Evolutionary conservation across 2,113 vertebrate species (phyloP), one percentile per base, ranked within the genome.

Genomic region (Empidonax traillii): DNA sequence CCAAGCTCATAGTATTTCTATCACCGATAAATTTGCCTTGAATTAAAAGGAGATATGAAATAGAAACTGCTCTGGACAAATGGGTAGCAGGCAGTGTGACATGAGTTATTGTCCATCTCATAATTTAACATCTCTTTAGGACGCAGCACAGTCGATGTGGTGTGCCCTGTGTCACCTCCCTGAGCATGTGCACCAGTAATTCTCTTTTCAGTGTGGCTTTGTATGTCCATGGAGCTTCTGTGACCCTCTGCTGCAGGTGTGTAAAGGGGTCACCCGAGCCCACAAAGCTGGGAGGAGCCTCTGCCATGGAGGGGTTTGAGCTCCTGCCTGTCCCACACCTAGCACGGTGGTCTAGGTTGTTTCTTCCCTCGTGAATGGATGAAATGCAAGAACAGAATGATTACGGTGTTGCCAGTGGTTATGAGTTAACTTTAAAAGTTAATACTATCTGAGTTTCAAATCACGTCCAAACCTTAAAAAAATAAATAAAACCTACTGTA

Each of bases 51-150:
- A 89, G 74, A 41, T 76, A 87, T 49, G 82, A 94, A 83, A 76
- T 74, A 94, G 75, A 83, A 94, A 89, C 41, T 75, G 37, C 80
- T 80, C 76, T 77, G 63, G 63, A 62, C 41, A 86, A 96, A 79
- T 51, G 24, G 68, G 37, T 72, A 78, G 71, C 1, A 2, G 84
- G 58, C 80, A 84, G 21, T 65, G 43, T 59, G 56, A 44, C 51
- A n/a, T 43, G 56, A 87, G 30, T 74, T 79, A 80, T 91, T 94
- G 41, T 80, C 69, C 47, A 20, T 37, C 72, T 88, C 68, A 44
- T 80, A 90, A 89, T 91, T 96, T 75, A 84, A 23, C 35, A 25
- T 56, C 46, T 83, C 82, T 62, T 79, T 67, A 88, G 71, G 61
- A 63, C 2, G 5, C 51, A 74, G 51, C 62, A 72, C 28, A 43